phyloP scores from a whole-genome alignment of 2,797 vertebrate genomes.

The Mergus octosetaceus region DNA sequence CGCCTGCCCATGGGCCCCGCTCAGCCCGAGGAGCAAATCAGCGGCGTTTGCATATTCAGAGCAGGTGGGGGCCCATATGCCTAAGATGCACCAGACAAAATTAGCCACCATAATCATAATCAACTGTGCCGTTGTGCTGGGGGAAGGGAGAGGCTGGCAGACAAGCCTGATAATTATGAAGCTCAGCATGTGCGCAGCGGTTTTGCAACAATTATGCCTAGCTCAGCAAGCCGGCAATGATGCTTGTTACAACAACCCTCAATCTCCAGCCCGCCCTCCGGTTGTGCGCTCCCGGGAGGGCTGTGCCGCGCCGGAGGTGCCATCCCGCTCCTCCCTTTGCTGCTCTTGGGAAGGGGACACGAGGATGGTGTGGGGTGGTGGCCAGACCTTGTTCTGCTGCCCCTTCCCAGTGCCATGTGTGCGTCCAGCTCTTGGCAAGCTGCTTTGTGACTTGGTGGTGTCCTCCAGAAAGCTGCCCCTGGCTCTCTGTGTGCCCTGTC shows the following conservation, averaged over 20 bases:
- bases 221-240: conserved; percentile 72
- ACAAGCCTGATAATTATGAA: conserved; percentile 80
- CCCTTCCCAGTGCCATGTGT: too few relatives aligned
- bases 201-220: conserved; percentile 75
- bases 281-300: neutral
- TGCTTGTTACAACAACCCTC: neutral
- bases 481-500: accelerated
- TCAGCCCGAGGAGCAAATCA: conserved; percentile 43
- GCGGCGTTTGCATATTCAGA: conserved; percentile 64
- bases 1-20: neutral
- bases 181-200: conserved; percentile 63
- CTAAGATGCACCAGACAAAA: conserved; percentile 38
- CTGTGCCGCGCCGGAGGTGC: neutral
- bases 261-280: neutral
- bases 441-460: neutral
- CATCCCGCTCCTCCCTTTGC: neutral
- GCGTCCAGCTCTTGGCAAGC: neutral
- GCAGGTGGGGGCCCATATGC: conserved; percentile 67
- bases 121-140: conserved; percentile 28
- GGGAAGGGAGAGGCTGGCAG: conserved; percentile 55
- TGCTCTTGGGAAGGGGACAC: accelerated
- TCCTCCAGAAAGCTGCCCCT: accelerated
- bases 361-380: neutral
- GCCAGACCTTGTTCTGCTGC: neutral
- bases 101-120: conserved; percentile 57